Evolutionary conservation across 2,113 vertebrate species (phyloP), one percentile per base, ranked within the genome.

Genomic region (Zosterops borbonicus): DNA sequence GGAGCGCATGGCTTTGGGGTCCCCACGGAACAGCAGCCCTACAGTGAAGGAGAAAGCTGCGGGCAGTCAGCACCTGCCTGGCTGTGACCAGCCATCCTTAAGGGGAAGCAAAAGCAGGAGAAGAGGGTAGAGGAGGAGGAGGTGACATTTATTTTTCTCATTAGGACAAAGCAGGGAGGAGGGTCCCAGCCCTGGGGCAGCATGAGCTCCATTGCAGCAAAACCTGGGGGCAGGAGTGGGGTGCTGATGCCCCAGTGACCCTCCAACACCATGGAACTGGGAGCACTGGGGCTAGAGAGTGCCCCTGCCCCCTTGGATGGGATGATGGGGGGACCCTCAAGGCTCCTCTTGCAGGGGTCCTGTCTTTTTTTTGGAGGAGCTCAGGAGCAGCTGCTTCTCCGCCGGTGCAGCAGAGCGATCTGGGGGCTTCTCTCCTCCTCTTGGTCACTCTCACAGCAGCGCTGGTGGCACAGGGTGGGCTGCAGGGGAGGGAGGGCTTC

Each of bases 351-450:
- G 2, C 7, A 27, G 29, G 59, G 39, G 5, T 60, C 24, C 17
- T 18, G 47, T 12, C 6, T 53, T 46, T 9, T 29, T 46, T 47
- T 41, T 2, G 22, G 69, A 52, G 53, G 69, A 17, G 53, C 39
- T 89, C 95, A 97, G 29, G 98, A 98, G 78, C 83, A 98, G 98
- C 98, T 98, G 96, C 97, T 98, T 42, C 98, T 96, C 42, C 98
- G 96, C 31, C 97, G 95, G 27, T 96, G 96, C 58, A 98, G 68
- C 58, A 98, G 92, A 3, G 97, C 96, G 1, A 52, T 71, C 2
- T 97, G 97, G 60, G 96, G 98, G 83, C 90, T 96, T 17, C 97
- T 96, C 0, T 88, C 91, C 71, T 98, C 97, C 70, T 98, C 98
- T 28, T 93, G 96, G 81, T 98, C 98, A 1, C 98, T 98, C 90